These are phyloP conservation scores for Lamproptera curius DNA, from an alignment of 2,888 invertebrate species.

Conservation along the genomic window DNA sequence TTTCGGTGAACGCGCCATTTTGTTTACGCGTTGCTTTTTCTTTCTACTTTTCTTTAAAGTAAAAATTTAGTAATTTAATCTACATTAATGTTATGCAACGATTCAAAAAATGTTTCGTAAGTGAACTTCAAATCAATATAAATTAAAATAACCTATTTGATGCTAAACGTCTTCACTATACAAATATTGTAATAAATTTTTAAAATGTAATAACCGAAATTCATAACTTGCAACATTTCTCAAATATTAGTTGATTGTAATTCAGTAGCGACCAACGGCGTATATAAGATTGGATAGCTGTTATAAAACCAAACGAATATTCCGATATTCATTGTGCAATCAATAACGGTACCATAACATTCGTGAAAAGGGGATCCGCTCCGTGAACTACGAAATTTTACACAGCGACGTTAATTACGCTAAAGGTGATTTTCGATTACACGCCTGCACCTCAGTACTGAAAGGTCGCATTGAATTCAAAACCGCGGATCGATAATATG, in stretches of 20 bases:
- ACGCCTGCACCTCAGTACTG: constrained; percentile 37
- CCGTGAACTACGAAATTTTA: constrained; percentile 27
- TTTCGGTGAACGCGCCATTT: constrained; percentile 40
- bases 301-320: background rate
- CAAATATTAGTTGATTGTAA: no score
- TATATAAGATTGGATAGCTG: background rate
- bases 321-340: constrained; percentile 1
- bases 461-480: constrained; percentile 45
- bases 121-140: no score
- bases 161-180: no score
- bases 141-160: no score
- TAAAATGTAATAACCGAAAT: no score
- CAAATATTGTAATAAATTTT: no score
- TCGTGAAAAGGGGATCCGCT: constrained; percentile 32
- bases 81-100: no score
- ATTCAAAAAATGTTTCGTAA: no score
- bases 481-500: constrained; percentile 30
- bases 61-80: no score
- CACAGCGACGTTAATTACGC: constrained; percentile 45
- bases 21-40: no score
- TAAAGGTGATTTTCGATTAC: constrained; percentile 69
- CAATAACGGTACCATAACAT: constrained; percentile 13
- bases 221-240: no score
- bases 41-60: no score
- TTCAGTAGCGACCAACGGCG: background rate